Conservation (phyloP, 2,797 vertebrate genomes). For the Steatocranus sp. region DNA sequence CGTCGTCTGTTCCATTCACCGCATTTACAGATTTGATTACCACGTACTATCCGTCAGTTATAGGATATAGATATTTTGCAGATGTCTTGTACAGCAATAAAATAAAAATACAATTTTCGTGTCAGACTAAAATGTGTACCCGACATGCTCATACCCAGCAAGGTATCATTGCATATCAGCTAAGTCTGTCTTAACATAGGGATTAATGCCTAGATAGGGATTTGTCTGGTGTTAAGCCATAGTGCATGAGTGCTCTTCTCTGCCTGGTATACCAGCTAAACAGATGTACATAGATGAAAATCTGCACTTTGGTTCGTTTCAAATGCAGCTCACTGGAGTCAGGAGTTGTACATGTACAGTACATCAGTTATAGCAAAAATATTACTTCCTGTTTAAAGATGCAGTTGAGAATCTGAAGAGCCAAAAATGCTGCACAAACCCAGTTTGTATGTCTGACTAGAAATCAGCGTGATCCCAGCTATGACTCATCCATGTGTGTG, state of each 20-base stretch:
- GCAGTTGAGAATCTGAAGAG: background rate
- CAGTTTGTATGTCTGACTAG: background rate
- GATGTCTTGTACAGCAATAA: background rate
- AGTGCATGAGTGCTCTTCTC: constrained; percentile 42
- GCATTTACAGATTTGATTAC: background rate
- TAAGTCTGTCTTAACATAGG: constrained; percentile 46
- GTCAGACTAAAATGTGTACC: constrained; percentile 9
- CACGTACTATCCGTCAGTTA: background rate
- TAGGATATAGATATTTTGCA: background rate
- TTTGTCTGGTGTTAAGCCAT: constrained; percentile 43
- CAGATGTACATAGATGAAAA: background rate
- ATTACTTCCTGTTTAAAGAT: background rate
- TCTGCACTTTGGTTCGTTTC: background rate
- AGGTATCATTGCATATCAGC: constrained; percentile 30
- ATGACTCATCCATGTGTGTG: constrained; percentile 51
- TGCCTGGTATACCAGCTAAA: constrained; percentile 10
- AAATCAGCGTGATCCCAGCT: constrained; percentile 18
- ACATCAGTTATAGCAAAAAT: background rate
- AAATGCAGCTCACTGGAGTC: background rate
- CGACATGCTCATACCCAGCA: background rate
- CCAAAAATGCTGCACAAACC: background rate
- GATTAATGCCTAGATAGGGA: constrained; percentile 60
- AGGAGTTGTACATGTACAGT: background rate
- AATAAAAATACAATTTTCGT: constrained; percentile 4
- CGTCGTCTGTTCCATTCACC: background rate